Percentiles rank a stretch among this genome's conserved stretches.
These are phyloP conservation scores for Chrysoperla carnea DNA, from an alignment of 1,140 invertebrate species.

Conservation along the genomic window DNA sequence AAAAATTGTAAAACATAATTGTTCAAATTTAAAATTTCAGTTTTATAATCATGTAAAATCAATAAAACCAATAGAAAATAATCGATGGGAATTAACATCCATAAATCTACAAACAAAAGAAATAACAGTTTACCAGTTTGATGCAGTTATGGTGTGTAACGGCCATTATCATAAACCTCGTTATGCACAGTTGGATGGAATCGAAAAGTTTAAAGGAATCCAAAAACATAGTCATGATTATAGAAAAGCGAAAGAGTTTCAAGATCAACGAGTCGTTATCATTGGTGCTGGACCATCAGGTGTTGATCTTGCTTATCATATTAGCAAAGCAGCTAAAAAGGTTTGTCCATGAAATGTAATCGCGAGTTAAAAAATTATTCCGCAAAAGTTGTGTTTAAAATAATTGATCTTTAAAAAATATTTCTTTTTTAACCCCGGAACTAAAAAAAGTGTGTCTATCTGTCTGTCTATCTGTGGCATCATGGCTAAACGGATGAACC, in stretches of 20 bases:
- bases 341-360: slow-evolving; percentile 21
- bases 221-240: slow-evolving; percentile 74
- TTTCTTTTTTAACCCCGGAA: no score
- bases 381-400: no score
- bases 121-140: slow-evolving; percentile 36
- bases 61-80: slow-evolving; percentile 30
- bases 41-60: slow-evolving; percentile 43
- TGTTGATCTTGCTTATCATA: slow-evolving; percentile 65
- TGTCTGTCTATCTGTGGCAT: no score
- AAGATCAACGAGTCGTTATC: slow-evolving; percentile 48
- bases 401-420: no score
- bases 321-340: slow-evolving; percentile 41
- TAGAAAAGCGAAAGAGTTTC: slow-evolving; percentile 46
- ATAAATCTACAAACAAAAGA: slow-evolving; percentile 36
- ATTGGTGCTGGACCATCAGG: slow-evolving; percentile 79
- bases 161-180: slow-evolving; percentile 59
- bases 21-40: slow-evolving; percentile 18
- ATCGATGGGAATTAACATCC: slow-evolving; percentile 40
- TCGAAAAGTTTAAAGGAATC: slow-evolving; percentile 20
- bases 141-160: slow-evolving; percentile 72
- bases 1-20: no score
- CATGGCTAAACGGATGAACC: no score
- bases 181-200: slow-evolving; percentile 14
- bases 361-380: background rate
- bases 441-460: no score